Evolutionary conservation across 2,797 vertebrate genomes (phyloP), one percentile per base, ranked within the genome.

Genomic region (Adelosebastes latens): DNA sequence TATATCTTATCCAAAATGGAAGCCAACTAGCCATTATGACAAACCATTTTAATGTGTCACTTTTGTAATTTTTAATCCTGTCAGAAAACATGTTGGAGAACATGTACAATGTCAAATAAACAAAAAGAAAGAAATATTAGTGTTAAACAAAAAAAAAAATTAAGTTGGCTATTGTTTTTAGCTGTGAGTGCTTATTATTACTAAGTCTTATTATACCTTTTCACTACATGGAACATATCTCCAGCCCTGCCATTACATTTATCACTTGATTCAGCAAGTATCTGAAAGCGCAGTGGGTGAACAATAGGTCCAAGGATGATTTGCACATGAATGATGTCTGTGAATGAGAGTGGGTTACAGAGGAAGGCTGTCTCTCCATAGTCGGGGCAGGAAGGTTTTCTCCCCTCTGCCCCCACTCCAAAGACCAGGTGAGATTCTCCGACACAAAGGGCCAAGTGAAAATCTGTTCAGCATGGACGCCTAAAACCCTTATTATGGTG

Each of bases 321-420:
- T 96, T 95, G 94, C 95, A 95, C 95, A 96, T 96, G 95, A 96
- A 96, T 96, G 91, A 91, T 58, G 92, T 93, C 91, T 92, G 86
- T 95, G 94, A 96, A 95, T 95, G 91, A 90, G 90, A 88, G 93
- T 93, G 93, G 89, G 91, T 94, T 92, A 93, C 92, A 93, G 92
- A 94, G 90, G 89, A 94, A 93, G 95, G 92, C 92, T 92, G 91
- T 87, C 79, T 86, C 92, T 93, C 88, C 92, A 85, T 80, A 86
- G 89, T 74, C 60, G 39, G 92, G 88, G 58, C 89, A 88, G 87
- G 81, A 91, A 93, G 94, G 90, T 94, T 93, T 85, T 77, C 88
- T 85, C 89, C 89, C 89, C 90, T 93, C 87, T 90, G 89, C 87
- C 84, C 91, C 91, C 89, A 90, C 93, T 93, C 90, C 91, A 93